Conservation (phyloP, 1,140 invertebrate species). For the Ips nitidus region DNA sequence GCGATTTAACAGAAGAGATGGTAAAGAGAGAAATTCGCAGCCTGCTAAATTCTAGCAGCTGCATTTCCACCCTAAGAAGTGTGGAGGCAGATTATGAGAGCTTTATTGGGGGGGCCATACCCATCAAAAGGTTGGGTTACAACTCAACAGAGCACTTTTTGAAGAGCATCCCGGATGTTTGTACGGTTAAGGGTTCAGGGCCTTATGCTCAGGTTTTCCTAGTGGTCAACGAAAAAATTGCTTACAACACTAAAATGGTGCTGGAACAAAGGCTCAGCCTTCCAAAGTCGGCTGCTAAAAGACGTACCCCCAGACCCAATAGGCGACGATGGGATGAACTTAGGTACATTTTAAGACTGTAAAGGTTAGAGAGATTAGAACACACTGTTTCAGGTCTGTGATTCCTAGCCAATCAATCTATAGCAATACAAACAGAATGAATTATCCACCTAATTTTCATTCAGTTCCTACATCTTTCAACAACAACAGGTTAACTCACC, state of each 20-base stretch:
- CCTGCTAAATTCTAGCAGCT: constrained; percentile 28
- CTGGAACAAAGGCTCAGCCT: constrained; percentile 23
- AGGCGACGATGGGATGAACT: neutral
- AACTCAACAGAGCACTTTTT: constrained; percentile 37
- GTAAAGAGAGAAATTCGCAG: constrained; percentile 27
- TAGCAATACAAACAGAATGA: neutral
- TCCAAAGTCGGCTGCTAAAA: neutral
- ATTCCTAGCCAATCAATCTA: neutral
- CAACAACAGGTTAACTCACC: no score
- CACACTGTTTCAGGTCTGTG: no score
- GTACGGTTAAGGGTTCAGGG: constrained; percentile 25
- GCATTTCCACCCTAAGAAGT: constrained; percentile 19
- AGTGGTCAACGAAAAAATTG: constrained; percentile 24
- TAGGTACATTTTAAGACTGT: neutral
- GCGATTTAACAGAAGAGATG: constrained; percentile 9
- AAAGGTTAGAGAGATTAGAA: neutral
- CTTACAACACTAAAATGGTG: constrained; percentile 31
- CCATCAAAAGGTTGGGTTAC: constrained; percentile 24
- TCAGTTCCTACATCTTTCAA: no score
- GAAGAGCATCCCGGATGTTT: constrained; percentile 32
- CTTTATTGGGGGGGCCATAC: constrained; percentile 26
- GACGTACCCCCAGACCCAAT: neutral
- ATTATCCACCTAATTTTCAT: no score
- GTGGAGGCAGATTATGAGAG: constrained; percentile 28
- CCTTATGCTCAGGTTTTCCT: constrained; percentile 19